Percentiles rank a stretch among this genome's conserved stretches.
These are phyloP conservation scores for Betta splendens DNA, from an alignment of 2,797 vertebrate genomes.

Conservation along the genomic window DNA sequence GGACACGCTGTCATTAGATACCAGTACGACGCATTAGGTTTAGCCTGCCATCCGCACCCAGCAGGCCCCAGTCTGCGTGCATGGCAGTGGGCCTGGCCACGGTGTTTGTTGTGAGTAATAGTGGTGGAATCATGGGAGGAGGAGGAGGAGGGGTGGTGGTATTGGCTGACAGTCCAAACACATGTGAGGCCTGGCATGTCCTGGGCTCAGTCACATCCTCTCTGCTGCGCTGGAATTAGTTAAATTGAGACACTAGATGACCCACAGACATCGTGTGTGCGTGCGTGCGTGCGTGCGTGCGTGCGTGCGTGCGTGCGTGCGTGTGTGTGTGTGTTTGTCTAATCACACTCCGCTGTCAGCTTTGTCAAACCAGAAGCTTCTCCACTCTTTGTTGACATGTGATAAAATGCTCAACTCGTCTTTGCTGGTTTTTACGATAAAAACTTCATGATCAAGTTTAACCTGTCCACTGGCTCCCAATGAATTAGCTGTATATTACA, in stretches of 20 bases:
- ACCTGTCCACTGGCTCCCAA: slow-evolving; percentile 3
- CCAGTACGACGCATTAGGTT: slow-evolving; percentile 47
- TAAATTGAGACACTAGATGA: slow-evolving; percentile 25
- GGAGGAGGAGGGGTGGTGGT: not conserved
- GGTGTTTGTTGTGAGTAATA: slow-evolving; percentile 2
- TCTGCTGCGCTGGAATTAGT: slow-evolving; percentile 41
- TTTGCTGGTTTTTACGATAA: slow-evolving; percentile 6
- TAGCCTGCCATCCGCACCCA: slow-evolving; percentile 28
- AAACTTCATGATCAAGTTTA: not conserved
- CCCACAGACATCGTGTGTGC: slow-evolving; percentile 9
- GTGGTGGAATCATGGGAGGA: slow-evolving; percentile 17
- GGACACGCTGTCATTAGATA: slow-evolving; percentile 43
- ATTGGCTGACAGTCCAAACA: slow-evolving; percentile 36
- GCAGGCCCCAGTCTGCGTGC: slow-evolving; percentile 20
- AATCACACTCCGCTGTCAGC: not conserved
- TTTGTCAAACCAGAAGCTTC: not conserved
- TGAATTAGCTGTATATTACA: slow-evolving; percentile 32
- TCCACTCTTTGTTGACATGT: not conserved
- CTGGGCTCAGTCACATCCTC: not conserved
- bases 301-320: slow-evolving; percentile 8
- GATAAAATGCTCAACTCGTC: not conserved
- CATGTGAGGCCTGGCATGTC: slow-evolving; percentile 43
- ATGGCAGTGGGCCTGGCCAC: slow-evolving; percentile 26
- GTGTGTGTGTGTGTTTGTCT: not conserved
- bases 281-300: slow-evolving; percentile 23